Percentiles rank a stretch among this genome's conserved stretches.
Evolutionary conservation across 2,888 invertebrate species (phyloP).

Genomic region (Pharmacophagus antenor): DNA sequence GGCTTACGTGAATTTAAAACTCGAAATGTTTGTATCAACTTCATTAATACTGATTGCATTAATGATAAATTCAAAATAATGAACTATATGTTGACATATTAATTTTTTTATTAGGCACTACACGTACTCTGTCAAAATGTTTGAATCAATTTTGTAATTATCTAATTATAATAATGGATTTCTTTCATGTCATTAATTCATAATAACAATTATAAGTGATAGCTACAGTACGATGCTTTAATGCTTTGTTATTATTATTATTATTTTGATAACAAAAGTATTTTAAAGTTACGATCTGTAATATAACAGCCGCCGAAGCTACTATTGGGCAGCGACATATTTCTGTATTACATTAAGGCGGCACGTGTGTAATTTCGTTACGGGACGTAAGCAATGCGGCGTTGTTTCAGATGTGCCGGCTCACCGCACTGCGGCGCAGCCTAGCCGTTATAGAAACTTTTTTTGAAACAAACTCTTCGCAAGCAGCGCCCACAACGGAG

Average conservation of each 20-base stretch:
- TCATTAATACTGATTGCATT: no score
- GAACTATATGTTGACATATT: no score
- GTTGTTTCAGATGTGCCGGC: constrained; percentile 25
- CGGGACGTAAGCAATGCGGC: constrained; percentile 25
- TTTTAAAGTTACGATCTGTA: neutral
- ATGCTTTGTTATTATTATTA: no score
- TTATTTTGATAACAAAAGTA: no score
- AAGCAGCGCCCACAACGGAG: constrained; percentile 7
- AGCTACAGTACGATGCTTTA: no score
- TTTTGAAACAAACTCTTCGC: constrained; percentile 25
- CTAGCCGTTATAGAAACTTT: constrained; percentile 22
- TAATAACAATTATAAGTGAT: no score
- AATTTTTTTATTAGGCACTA: no score
- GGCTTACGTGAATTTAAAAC: neutral
- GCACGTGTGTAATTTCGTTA: constrained; percentile 24
- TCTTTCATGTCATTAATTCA: no score
- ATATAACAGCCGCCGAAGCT: constrained; percentile 3
- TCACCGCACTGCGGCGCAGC: constrained; percentile 29
- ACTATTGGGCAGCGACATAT: constrained; percentile 9
- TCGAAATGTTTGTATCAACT: neutral
- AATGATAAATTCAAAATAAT: no score
- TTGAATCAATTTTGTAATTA: no score
- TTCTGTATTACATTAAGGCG: constrained; percentile 14
- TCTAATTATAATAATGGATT: no score
- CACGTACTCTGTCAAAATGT: no score